Base-by-base conservation (phyloP, 1,140 invertebrate species). In the Tetragonula clypearis region DNA sequence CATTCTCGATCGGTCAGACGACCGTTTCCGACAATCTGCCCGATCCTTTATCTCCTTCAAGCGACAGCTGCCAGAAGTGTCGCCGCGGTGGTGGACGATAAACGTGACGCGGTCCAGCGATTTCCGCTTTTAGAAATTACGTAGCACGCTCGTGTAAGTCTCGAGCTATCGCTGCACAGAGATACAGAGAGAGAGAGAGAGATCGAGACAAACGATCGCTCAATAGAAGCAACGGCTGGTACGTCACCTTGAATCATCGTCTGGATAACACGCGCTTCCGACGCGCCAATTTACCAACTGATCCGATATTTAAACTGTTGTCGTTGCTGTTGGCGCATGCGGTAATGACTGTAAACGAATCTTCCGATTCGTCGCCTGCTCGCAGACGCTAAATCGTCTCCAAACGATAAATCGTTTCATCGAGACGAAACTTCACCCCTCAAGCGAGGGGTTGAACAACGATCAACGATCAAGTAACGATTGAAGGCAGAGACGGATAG, bases 371-470 rank as follows among this genome's bases (percentile, higher is more conserved):
- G n/a, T 30, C 66, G 69, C 69, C n/a, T 62, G 76, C 80, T 86
- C 87, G 79, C 78, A 88, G 78, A 69, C 79, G 35, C 35, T 35
- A 35, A 35, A 35, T 35, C 35, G 56, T 62, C 58, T 69, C 55
- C 55, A 68, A 68, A 69, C 81, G 88, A 87, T 90, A 89, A 90
- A 90, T 90, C 35, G 35, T 35, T 89, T 62, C 74, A 89, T 90
- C 65, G 75, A 83, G 3, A 89, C 79, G 62, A 82, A 88, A 84
- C 62, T 56, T 62, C 6, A 49, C 41, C 6, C 41, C 41, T 6
- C 41, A 30, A 30, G 26, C 75, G 0, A 35, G 75, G 78, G 85
- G 87, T 30, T 65, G 79, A 87, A 85, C 79, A 73, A 87, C 82
- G n/a, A 62, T 62, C 12, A 23, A 12, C 3, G 14, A 62, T 14